Conservation (phyloP, 2,113 vertebrate species). For the Thryonomys swinderianus region DNA sequence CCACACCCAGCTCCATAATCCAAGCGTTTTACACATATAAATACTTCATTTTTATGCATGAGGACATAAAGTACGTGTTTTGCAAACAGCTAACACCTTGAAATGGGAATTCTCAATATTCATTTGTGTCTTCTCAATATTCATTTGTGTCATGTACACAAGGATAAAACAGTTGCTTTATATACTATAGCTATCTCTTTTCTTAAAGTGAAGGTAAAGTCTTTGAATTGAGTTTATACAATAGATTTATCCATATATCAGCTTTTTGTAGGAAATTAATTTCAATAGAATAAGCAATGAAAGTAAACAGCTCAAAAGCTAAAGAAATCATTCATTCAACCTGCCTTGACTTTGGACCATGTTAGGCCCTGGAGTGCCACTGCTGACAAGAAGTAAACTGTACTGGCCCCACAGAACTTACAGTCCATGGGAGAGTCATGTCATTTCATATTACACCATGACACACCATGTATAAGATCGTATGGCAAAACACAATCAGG, state of each 20-base stretch:
- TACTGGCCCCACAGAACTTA: neutral
- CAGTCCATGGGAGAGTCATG: neutral
- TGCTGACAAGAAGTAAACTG: neutral
- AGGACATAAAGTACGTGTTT: constrained; percentile 27
- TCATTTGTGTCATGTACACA: neutral
- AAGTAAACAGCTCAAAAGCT: neutral
- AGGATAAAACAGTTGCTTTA: neutral
- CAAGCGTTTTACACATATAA: neutral
- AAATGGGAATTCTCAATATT: constrained; percentile 27
- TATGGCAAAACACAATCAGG: neutral
- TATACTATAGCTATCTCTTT: neutral
- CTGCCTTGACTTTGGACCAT: neutral
- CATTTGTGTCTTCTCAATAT: neutral
- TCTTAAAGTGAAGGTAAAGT: neutral
- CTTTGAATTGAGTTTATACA: neutral
- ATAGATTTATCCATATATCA: neutral
- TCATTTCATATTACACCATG: neutral
- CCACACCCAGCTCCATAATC: neutral
- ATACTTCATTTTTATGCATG: constrained; percentile 1
- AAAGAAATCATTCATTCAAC: neutral
- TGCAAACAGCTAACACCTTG: neutral
- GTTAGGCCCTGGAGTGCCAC: neutral
- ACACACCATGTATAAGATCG: neutral
- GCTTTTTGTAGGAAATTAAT: neutral
- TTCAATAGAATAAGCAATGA: neutral